A percentile compares a stretch with the other conserved stretches of the same genome.
Evolutionary conservation across 2,888 invertebrate genomes (phyloP).

Genomic region (Prenolepis imparis): DNA sequence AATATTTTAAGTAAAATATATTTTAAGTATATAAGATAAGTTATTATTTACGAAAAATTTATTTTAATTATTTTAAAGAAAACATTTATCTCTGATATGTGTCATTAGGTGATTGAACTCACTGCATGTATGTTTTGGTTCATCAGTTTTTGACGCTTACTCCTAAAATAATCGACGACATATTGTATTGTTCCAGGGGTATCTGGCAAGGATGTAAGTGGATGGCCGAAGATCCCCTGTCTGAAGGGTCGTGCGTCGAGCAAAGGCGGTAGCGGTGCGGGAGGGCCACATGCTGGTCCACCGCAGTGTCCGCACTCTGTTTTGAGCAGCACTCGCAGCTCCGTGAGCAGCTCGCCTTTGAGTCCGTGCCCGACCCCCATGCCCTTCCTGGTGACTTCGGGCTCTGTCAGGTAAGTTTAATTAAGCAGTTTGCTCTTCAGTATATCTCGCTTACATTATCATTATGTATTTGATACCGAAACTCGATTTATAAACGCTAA

Average conservation of each 20-base stretch:
- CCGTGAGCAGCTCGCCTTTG: conserved; percentile 90
- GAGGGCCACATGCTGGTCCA: conserved; percentile 86
- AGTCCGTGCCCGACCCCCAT: conserved; percentile 92
- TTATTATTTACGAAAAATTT: neutral
- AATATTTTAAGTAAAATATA: neutral
- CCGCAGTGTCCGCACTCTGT: conserved; percentile 92
- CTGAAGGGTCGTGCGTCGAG: conserved; percentile 79
- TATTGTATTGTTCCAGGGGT: conserved; percentile 69
- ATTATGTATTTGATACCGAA: neutral
- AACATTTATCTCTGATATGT: neutral
- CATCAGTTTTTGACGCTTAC: neutral
- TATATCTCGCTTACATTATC: neutral
- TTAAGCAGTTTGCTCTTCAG: neutral
- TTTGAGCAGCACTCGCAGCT: conserved; percentile 90
- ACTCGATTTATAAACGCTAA: conserved; percentile 1
- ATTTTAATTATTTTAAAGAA: neutral
- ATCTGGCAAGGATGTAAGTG: conserved; percentile 79
- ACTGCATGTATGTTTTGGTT: neutral
- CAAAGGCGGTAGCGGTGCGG: conserved; percentile 84
- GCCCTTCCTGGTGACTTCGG: conserved; percentile 91
- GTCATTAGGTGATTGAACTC: neutral
- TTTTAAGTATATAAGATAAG: too few species aligned
- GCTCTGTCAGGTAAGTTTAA: conserved; percentile 89
- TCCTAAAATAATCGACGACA: conserved; percentile 12
- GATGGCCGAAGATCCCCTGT: conserved; percentile 83